Conservation (phyloP, 1,140 invertebrate species). For the Papilio polyxenes region DNA sequence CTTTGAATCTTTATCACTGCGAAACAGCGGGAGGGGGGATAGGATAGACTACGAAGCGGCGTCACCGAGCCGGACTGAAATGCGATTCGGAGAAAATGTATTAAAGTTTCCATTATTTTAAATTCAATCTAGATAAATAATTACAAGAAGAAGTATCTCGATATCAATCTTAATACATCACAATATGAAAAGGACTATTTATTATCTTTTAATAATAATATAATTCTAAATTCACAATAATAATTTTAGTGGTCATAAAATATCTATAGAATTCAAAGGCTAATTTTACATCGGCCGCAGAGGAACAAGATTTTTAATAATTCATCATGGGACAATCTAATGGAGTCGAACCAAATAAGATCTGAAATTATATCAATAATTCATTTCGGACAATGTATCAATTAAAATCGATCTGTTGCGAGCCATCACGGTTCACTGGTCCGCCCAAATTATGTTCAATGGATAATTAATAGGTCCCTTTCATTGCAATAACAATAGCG, state of each 20-base stretch:
- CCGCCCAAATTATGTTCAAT: slow-evolving; percentile 79
- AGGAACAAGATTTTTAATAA: neutral
- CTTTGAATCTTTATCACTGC: slow-evolving; percentile 65
- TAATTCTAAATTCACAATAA: neutral
- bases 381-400: slow-evolving; percentile 45
- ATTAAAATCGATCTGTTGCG: slow-evolving; percentile 45
- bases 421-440: slow-evolving; percentile 62
- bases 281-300: neutral
- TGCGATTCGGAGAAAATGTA: slow-evolving; percentile 15
- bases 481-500: slow-evolving; percentile 73
- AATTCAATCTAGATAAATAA: neutral
- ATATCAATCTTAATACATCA: neutral
- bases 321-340: neutral
- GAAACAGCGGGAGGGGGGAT: slow-evolving; percentile 47
- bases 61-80: slow-evolving; percentile 33
- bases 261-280: neutral
- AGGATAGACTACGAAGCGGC: slow-evolving; percentile 3
- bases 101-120: neutral
- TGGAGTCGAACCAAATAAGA: neutral
- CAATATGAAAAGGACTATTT: too few species aligned
- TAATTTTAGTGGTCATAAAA: neutral
- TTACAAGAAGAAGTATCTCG: neutral
- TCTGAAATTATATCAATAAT: slow-evolving; percentile 40
- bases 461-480: slow-evolving; percentile 76
- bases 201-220: neutral